These are phyloP conservation scores for Ernsta delagoae DNA, from an alignment of 2,888 invertebrate species.

Conservation along the genomic window DNA sequence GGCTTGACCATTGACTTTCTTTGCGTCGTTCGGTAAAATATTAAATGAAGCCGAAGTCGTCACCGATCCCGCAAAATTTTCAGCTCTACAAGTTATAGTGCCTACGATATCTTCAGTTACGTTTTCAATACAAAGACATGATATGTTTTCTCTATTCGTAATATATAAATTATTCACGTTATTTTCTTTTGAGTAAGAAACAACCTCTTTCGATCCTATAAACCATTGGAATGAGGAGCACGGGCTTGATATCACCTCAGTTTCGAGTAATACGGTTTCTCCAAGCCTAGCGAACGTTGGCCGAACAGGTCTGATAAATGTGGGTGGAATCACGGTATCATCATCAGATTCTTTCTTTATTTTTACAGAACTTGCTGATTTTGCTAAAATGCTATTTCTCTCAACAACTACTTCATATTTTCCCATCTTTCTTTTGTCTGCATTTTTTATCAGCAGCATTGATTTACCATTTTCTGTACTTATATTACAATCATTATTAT, in stretches of 20 bases:
- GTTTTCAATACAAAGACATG: constrained; percentile 91
- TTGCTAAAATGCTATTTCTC: constrained; percentile 89
- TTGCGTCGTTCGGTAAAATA: constrained; percentile 84
- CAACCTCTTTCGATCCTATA: constrained; percentile 89
- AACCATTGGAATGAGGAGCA: constrained; percentile 95
- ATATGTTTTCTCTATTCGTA: constrained; percentile 89
- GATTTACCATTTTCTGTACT: constrained; percentile 86
- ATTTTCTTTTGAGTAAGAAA: constrained; percentile 78
- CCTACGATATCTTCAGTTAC: constrained; percentile 89
- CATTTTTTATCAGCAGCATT: constrained; percentile 87
- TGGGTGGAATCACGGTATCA: constrained; percentile 88
- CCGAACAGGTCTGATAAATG: constrained; percentile 88
- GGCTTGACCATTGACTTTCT: constrained; percentile 67
- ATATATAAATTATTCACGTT: constrained; percentile 89
- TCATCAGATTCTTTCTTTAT: constrained; percentile 86
- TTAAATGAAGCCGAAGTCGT: constrained; percentile 92
- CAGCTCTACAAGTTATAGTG: constrained; percentile 93
- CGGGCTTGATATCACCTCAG: constrained; percentile 90
- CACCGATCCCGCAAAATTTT: constrained; percentile 95
- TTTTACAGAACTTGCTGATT: constrained; percentile 93
- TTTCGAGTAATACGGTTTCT: constrained; percentile 92
- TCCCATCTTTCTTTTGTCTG: constrained; percentile 91
- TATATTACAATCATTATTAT: constrained; percentile 86
- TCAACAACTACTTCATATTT: constrained; percentile 95
- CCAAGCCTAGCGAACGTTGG: constrained; percentile 89